Base-by-base conservation (phyloP, 2,797 vertebrate species). In the Phrynocephalus guinanensis region DNA sequence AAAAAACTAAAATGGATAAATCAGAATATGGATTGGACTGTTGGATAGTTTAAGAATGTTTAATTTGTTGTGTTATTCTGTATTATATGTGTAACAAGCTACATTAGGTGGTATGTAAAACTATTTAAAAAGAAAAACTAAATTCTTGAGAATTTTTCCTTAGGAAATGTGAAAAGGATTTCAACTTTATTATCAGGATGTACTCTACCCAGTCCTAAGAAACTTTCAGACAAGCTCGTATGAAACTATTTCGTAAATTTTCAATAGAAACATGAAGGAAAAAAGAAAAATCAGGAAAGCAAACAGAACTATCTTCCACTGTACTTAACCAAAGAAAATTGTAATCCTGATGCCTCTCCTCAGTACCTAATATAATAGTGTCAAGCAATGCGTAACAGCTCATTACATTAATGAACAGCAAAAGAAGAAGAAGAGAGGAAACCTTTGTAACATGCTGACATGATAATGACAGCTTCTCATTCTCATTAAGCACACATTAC, bases 351-450 rank as follows among this genome's bases (percentile, higher is more conserved):
- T 84, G 77, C 63, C 60, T 88, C 66, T 20, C 48, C 15, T n/a
- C 18, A 79, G 44, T 71, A 85, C 71, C 80, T 66, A 88, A 88
- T 81, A 80, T 77, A 85, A 85, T 88, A 84, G 72, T 84, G 87
- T 85, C 83, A 88, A 44, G 77, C 83, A 85, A 67, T 75, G 71
- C 82, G 38, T 81, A 88, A 88, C 83, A 88, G 77, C 78, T 88
- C 87, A 88, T 88, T 88, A 88, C 83, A 81, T 85, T 88, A 85
- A 88, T 88, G 87, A 88, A 88, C 44, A 66, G 70, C 60, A 88
- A 30, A 85, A 60, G 81, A 85, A 81, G 50, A 56, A 56, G 82
- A 83, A 16, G 18, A 81, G 52, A 81, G 79, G 73, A 88, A 76
- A 71, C 83, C 83, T 88, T 88, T 85, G 71, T 81, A 81, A 88